These are phyloP conservation scores for Heliconius aoede DNA, from an alignment of 2,888 invertebrate species.

Conservation along the genomic window DNA sequence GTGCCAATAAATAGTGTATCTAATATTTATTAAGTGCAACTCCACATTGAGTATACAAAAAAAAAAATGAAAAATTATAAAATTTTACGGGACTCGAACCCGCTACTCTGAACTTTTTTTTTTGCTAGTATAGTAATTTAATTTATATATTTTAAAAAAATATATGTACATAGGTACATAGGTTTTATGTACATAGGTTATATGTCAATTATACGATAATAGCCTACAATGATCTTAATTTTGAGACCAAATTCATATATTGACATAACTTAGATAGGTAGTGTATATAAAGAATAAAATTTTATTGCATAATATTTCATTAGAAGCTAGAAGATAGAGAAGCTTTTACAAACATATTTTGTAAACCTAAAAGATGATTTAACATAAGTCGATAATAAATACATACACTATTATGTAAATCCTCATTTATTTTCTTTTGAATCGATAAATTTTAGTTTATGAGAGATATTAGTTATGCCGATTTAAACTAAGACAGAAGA, in stretches of 20 bases:
- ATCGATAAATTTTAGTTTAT: not conserved
- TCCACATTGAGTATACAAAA: not conserved
- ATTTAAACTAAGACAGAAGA: not conserved
- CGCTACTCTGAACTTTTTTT: not conserved
- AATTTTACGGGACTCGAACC: not conserved
- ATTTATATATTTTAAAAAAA: too few species aligned
- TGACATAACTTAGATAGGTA: slow-evolving; percentile 4
- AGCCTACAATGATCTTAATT: slow-evolving; percentile 7
- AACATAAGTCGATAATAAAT: too few species aligned
- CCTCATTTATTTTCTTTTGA: too few species aligned
- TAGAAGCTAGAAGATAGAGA: not conserved
- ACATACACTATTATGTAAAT: too few species aligned
- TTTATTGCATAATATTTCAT: not conserved
- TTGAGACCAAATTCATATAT: slow-evolving; percentile 6
- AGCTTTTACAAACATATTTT: not conserved
- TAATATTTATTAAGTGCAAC: not conserved
- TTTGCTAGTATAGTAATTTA: not conserved
- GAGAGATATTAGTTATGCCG: not conserved
- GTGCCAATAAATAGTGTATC: slow-evolving; percentile 26
- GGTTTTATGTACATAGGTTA: slow-evolving; percentile 16
- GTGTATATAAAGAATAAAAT: not conserved
- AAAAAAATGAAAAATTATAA: not conserved
- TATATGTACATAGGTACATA: not conserved
- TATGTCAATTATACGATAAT: slow-evolving; percentile 31
- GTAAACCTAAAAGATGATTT: not conserved